Evolutionary conservation across 2,797 vertebrate species (phyloP), one percentile per base, ranked within the genome.

Genomic region (Perodicticus potto): DNA sequence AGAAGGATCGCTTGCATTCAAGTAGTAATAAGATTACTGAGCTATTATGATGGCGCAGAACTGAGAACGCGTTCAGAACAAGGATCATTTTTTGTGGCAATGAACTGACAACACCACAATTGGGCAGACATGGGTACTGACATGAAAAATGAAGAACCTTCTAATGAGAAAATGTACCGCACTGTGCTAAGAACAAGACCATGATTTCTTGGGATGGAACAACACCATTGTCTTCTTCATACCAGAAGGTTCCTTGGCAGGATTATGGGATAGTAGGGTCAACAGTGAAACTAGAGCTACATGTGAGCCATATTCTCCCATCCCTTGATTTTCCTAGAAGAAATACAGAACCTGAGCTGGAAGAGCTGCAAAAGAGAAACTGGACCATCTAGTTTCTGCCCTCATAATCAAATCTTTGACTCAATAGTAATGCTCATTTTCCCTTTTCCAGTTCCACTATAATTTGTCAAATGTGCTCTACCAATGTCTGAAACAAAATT

Each of bases 1-100:
- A 94, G 73, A 77, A 78, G 23, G 84, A 97, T 95, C 37, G 11
- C 80, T 82, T 96, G n/a, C 78, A 67, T 96, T 96, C 43, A 49
- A 61, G 61, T 93, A 0, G 0, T 43, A 92, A 63, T 82, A 70
- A 97, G 83, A 91, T 94, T 89, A 86, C 90, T 53, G 84, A 91
- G 40, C 22, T 91, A 87, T 74, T 97, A 94, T 77, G 95, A 97
- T 59, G 69, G 43, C 81, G 3, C 5, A 95, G 80, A 81, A 63
- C 61, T 67, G 11, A 96, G 70, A 96, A 97, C 23, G 29, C 93
- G 67, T 86, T 4, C 2, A 88, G 45, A 37, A 81, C 1, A 14
- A 95, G 89, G 27, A 94, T 16, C 40, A 53, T 90, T 94, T 85
- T 32, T n/a, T 7, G 25, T 20, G 69, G 40, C 72, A 53, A 34